phyloP scores from a whole-genome alignment of 2,797 vertebrate genomes.

The Bradypodion pumilum region DNA sequence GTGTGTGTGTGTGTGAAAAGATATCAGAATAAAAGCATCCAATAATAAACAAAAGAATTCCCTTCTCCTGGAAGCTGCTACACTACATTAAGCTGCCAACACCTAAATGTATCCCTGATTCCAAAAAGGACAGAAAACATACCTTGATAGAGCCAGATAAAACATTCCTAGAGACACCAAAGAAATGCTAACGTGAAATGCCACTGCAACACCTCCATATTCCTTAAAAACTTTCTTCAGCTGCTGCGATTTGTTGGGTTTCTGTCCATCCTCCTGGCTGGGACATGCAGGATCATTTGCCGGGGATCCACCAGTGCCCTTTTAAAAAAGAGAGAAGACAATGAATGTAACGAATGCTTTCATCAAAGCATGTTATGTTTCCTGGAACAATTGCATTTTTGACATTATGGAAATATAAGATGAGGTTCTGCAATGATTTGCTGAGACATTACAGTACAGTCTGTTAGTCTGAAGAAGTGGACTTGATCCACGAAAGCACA shows the following conservation, averaged over 20 bases:
- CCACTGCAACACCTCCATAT: constrained; percentile 91
- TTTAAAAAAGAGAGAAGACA: background rate
- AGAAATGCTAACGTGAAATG: constrained; percentile 89
- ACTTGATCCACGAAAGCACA: too few relatives aligned
- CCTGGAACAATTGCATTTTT: background rate
- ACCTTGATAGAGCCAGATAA: constrained; percentile 93
- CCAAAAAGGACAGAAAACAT: constrained; percentile 34
- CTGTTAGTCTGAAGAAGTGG: too few relatives aligned
- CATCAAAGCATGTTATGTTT: background rate
- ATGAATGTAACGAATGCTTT: background rate
- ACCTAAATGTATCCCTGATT: background rate
- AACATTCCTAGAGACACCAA: constrained; percentile 91
- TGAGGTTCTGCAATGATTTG: background rate
- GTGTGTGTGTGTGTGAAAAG: too few relatives aligned
- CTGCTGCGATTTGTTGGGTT: constrained; percentile 87
- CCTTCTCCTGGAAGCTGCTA: background rate
- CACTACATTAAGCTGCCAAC: background rate
- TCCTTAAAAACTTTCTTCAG: constrained; percentile 93
- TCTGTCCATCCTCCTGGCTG: constrained; percentile 51
- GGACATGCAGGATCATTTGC: background rate
- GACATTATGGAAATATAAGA: background rate
- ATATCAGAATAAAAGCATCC: too few relatives aligned
- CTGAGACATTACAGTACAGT: background rate
- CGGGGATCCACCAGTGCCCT: constrained; percentile 53
- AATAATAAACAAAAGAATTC: constrained; percentile 3